Evolutionary conservation across 2,888 invertebrate genomes (phyloP).

Genomic region (Dynastes tityus): DNA sequence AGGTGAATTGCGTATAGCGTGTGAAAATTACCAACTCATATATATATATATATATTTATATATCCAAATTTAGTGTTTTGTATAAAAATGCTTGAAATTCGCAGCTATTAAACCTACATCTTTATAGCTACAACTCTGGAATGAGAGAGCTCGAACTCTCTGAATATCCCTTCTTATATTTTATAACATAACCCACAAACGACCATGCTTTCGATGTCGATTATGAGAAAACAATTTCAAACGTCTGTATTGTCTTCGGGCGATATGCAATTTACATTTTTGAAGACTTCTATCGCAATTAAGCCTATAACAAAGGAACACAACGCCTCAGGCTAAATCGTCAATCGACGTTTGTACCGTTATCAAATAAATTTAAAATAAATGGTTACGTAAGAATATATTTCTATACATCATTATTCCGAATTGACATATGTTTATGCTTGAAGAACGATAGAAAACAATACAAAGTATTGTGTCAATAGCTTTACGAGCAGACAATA

Average conservation of each 20-base stretch:
- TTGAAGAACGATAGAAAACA: constrained; percentile 35
- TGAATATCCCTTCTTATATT: constrained; percentile 27
- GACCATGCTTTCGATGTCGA: constrained; percentile 31
- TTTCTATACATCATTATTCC: constrained; percentile 49
- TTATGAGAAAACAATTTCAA: constrained; percentile 46
- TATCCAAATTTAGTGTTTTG: too few species aligned
- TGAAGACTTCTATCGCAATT: constrained; percentile 44
- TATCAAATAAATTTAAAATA: constrained; percentile 51
- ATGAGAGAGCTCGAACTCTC: constrained; percentile 16
- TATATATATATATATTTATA: too few species aligned
- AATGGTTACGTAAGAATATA: constrained; percentile 46
- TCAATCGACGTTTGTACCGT: constrained; percentile 45
- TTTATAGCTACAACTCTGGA: background rate
- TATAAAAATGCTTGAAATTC: too few species aligned
- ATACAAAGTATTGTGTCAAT: constrained; percentile 39
- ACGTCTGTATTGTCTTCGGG: constrained; percentile 35
- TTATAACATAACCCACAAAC: constrained; percentile 40
- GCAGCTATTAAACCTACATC: too few species aligned
- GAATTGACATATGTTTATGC: constrained; percentile 42
- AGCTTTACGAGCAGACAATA: constrained; percentile 38
- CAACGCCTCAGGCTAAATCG: constrained; percentile 13
- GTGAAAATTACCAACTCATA: too few species aligned
- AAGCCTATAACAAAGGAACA: constrained; percentile 45
- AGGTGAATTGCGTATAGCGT: too few species aligned
- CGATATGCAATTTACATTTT: constrained; percentile 45